Conservation (phyloP, 2,113 vertebrate genomes). For the Nymphicus hollandicus region DNA sequence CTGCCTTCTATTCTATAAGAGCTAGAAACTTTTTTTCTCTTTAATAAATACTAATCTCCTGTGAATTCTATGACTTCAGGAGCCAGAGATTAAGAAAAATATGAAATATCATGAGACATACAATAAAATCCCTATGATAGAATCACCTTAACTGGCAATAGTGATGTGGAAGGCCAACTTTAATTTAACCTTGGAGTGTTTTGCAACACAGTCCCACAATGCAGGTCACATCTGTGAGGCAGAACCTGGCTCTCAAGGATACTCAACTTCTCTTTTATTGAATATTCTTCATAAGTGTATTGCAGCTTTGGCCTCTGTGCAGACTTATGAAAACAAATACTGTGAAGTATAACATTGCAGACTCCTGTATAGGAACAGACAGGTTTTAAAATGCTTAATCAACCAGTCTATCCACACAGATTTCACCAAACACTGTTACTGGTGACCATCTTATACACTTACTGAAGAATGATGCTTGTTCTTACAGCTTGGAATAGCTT, state of each 20-base stretch:
- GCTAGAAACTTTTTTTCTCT: neutral
- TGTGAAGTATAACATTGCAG: neutral
- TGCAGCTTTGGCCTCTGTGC: neutral
- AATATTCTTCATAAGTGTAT: constrained; percentile 27
- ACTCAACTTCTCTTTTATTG: constrained; percentile 36
- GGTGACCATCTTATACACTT: neutral
- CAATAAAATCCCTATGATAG: constrained; percentile 32
- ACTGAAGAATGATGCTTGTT: neutral
- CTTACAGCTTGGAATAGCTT: neutral
- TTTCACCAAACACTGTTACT: neutral
- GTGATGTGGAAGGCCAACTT: constrained; percentile 22
- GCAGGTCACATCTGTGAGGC: constrained; percentile 40
- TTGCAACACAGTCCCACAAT: constrained; percentile 26
- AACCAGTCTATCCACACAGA: neutral
- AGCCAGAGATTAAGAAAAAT: constrained; percentile 45
- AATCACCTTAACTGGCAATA: constrained; percentile 14
- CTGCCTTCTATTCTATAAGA: neutral
- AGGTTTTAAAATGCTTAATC: constrained; percentile 12
- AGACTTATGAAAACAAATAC: constrained; percentile 2
- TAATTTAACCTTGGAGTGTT: constrained; percentile 43
- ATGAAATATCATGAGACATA: constrained; percentile 23
- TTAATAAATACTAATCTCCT: constrained; percentile 4
- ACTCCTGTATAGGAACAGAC: neutral
- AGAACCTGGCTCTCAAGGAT: constrained; percentile 1
- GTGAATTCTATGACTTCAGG: constrained; percentile 17